Evolutionary conservation across 2,888 invertebrate genomes (phyloP).

Genomic region (Alloscopus bannaensis): DNA sequence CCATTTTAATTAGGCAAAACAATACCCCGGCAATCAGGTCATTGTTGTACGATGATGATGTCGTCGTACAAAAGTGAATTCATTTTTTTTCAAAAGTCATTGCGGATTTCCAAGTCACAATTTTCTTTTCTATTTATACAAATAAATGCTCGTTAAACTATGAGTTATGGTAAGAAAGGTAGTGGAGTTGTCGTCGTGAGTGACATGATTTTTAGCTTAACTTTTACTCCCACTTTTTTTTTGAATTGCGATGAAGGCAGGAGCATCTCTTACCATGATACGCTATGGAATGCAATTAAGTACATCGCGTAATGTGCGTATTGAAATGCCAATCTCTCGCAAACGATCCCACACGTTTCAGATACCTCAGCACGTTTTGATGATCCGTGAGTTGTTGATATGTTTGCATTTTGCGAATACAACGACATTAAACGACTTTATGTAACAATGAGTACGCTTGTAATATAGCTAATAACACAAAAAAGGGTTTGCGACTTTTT

Average conservation of each 20-base stretch:
- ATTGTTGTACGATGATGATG: neutral
- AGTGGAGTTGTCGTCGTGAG: too few relatives aligned
- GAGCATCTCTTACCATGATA: neutral
- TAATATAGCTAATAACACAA: neutral
- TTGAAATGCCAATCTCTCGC: neutral
- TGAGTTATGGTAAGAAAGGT: neutral
- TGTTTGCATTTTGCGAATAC: neutral
- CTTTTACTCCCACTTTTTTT: too few relatives aligned
- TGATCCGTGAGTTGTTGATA: neutral
- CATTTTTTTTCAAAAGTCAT: neutral
- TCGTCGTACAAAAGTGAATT: neutral
- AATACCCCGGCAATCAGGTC: neutral
- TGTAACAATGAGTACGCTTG: neutral
- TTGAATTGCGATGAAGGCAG: neutral
- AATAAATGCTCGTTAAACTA: neutral
- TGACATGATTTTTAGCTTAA: too few relatives aligned
- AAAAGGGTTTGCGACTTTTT: too few relatives aligned
- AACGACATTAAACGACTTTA: conserved; percentile 1
- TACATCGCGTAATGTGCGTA: neutral
- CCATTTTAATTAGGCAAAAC: neutral
- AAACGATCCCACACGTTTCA: neutral
- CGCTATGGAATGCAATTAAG: neutral
- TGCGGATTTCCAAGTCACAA: neutral
- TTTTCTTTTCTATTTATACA: neutral
- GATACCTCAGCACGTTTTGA: neutral